Percentiles rank a stretch among this genome's conserved stretches.
These are phyloP conservation scores for Pseudois nayaur DNA, from an alignment of 2,113 vertebrate species.

Conservation along the genomic window DNA sequence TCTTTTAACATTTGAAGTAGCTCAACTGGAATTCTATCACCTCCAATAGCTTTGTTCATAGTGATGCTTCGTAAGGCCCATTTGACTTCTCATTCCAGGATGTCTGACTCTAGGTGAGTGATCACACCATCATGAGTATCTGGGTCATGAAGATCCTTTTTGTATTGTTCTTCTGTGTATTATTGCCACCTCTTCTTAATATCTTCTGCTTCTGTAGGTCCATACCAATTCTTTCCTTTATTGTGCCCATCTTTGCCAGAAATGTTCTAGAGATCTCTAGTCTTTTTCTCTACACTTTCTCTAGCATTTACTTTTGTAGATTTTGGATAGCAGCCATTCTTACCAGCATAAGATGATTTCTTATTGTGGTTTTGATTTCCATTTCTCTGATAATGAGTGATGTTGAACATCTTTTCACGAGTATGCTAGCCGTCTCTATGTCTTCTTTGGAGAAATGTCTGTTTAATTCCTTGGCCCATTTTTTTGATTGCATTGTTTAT, in stretches of 20 bases:
- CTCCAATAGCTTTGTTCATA: too few species aligned
- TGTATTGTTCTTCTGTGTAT: neutral
- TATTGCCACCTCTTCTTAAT: neutral
- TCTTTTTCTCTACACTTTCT: neutral
- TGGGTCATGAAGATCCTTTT: neutral
- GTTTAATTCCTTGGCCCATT: neutral
- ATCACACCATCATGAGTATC: neutral
- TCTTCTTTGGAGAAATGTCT: neutral
- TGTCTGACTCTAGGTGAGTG: neutral
- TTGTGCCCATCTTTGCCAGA: neutral
- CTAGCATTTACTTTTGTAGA: neutral
- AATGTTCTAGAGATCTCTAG: neutral
- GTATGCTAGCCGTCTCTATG: rapidly evolving
- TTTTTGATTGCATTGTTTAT: neutral
- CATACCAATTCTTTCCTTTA: neutral
- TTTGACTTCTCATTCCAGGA: neutral
- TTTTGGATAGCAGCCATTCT: neutral
- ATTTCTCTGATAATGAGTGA: neutral
- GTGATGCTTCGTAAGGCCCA: neutral
- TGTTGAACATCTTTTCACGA: neutral
- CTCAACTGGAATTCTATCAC: too few species aligned
- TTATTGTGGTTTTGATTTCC: neutral
- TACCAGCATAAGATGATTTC: neutral
- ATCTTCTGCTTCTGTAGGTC: neutral
- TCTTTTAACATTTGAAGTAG: too few species aligned